phyloP scores from a whole-genome alignment of 1,140 invertebrate genomes.

The Trachymyrmex cornetzi region DNA sequence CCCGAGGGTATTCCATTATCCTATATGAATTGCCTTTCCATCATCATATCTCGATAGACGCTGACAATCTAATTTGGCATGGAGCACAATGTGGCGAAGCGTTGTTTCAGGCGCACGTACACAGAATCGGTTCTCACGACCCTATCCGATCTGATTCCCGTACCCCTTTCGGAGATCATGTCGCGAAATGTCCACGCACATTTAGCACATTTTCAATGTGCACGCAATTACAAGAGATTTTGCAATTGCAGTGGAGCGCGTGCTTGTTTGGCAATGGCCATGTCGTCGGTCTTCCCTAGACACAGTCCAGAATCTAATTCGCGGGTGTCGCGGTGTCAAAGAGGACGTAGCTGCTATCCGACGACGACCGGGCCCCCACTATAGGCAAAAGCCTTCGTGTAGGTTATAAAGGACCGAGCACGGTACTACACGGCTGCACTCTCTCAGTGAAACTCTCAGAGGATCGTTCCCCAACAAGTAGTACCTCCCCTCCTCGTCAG shows the following conservation, averaged over 20 bases:
- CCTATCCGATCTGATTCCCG: conserved; percentile 37
- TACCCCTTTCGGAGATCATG: conserved; percentile 30
- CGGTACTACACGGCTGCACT: conserved; percentile 85
- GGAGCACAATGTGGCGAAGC: conserved; percentile 37
- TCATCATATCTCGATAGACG: conserved; percentile 13
- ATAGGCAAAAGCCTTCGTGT: conserved; percentile 79
- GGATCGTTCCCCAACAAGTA: conserved; percentile 78
- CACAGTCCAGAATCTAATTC: conserved; percentile 68
- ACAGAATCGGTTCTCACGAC: conserved; percentile 54
- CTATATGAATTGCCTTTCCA: background rate
- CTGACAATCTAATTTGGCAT: conserved; percentile 60
- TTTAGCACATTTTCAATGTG: no score
- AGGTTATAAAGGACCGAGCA: conserved; percentile 86
- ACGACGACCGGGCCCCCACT: conserved; percentile 74
- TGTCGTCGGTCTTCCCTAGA: conserved; percentile 27
- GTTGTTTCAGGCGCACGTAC: conserved; percentile 21
- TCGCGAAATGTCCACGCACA: background rate
- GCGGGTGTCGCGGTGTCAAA: conserved; percentile 63
- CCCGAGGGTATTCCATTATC: conserved; percentile 19
- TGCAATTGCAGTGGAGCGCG: conserved; percentile 49
- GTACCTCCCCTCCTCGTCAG: conserved; percentile 53
- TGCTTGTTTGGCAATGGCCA: conserved; percentile 82
- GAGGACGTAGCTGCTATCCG: conserved; percentile 69
- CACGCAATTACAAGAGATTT: conserved; percentile 25
- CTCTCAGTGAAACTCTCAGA: conserved; percentile 86